phyloP scores from a whole-genome alignment of 1,140 invertebrate species.

The Oryzaephilus surinamensis region DNA sequence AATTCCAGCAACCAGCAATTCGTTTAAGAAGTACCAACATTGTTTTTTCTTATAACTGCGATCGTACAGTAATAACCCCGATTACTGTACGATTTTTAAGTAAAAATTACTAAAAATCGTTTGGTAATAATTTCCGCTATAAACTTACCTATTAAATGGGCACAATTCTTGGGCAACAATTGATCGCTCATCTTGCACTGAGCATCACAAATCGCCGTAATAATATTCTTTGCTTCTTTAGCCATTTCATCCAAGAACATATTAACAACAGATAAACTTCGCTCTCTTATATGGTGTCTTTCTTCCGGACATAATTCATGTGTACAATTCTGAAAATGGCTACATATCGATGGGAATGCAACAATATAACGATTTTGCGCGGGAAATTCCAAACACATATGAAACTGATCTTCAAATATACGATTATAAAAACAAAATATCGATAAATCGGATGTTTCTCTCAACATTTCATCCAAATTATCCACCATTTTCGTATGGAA shows the following conservation, averaged over 20 bases:
- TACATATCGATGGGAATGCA: constrained; percentile 94
- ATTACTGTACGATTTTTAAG: no score
- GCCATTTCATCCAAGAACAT: constrained; percentile 98
- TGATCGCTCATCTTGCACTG: constrained; percentile 91
- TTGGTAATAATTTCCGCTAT: no score
- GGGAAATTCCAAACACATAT: constrained; percentile 97
- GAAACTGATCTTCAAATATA: constrained; percentile 96
- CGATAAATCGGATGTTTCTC: constrained; percentile 93
- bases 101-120: no score
- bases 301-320: constrained; percentile 99
- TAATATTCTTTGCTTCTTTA: constrained; percentile 97
- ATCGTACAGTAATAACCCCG: no score
- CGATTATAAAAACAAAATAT: constrained; percentile 96
- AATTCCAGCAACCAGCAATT: no score
- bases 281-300: constrained; percentile 89
- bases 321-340: constrained; percentile 95
- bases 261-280: constrained; percentile 93
- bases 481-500: constrained; percentile 99
- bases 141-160: constrained; percentile 73
- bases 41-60: no score
- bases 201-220: constrained; percentile 96
- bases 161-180: constrained; percentile 90
- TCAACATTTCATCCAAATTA: constrained; percentile 92
- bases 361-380: constrained; percentile 96
- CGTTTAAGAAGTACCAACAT: no score